Evolutionary conservation across 2,888 invertebrate genomes (phyloP), one percentile per base, ranked within the genome.

Genomic region (Conistra vaccinii): DNA sequence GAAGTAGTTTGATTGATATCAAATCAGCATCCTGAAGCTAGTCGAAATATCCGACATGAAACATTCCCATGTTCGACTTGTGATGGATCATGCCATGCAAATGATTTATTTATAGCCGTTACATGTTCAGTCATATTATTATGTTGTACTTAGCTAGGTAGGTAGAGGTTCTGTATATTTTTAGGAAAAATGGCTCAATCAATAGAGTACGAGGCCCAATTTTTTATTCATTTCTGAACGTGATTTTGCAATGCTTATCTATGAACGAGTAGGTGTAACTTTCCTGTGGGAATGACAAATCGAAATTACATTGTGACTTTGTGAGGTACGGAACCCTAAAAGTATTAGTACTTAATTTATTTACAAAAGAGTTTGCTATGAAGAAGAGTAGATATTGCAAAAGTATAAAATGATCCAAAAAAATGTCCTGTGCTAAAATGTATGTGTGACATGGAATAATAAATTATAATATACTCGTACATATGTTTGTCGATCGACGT

Each of bases 71-170:
- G 73, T 81, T 81, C 76, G 76, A 76, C 81, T 72, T 76, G 84
- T 91, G 90, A 91, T 91, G 82, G 89, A 92, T 90, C 86, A 86
- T 86, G 78, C 83, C 83, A 88, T 85, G 85, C 88, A 87, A 89
- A 85, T 91, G 90, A 91, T 90, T 85, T 79, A 91, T 90, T 85
- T 79, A 91, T 90, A 81, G 85, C 63, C 63, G 55, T 69, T 68
- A 69, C 29, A 62, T 55, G 51, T 51, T 48, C 23, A 35, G 35
- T 14, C 3, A 45, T 62, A 57, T 35, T 62, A 73, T 53, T 55
- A 45, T 55, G 12, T 45, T 42, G 23, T 23, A 14, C 0, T 23
- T 70, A 29, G n/a, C 4, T 53, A n/a, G 53, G n/a, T 12, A 53
- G 10, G 53, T 53, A 53, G 51, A 53, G 12, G 4, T 53, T 12